These are phyloP conservation scores for Luidia sarsii DNA, from an alignment of 53 echinoderm and acorn worm genomes.

Conservation along the genomic window DNA sequence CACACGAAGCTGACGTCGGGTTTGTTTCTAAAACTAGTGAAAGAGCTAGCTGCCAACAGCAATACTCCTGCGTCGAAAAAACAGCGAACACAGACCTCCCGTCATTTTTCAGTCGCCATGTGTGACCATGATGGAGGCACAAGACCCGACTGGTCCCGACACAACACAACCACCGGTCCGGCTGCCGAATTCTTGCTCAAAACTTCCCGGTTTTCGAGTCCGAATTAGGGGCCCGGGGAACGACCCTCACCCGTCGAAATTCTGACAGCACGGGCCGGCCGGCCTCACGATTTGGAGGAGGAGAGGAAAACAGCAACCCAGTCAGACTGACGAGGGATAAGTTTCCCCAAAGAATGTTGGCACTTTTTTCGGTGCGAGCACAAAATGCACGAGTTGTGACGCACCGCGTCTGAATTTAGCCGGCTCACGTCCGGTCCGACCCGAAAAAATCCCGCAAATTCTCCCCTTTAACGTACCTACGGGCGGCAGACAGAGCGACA, in stretches of 20 bases:
- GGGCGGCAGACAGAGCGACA: not conserved
- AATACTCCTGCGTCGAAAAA: too few species aligned
- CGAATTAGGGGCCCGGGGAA: not conserved
- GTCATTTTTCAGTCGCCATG: too few species aligned
- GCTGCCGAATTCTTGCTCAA: conserved; percentile 22
- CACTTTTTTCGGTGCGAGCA: conserved; percentile 27
- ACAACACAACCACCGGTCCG: conserved; percentile 14
- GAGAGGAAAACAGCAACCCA: too few species aligned
- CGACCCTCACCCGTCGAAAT: not conserved
- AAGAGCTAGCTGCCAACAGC: too few species aligned
- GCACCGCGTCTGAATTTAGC: conserved; percentile 44
- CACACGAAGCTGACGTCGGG: too few species aligned
- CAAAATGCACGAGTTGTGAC: conserved; percentile 48
- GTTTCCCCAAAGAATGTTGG: conserved; percentile 15
- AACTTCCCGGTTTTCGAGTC: conserved; percentile 8
- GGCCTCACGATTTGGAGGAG: too few species aligned
- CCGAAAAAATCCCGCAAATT: conserved; percentile 40
- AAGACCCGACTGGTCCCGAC: too few species aligned
- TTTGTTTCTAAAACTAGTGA: too few species aligned
- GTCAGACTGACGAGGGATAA: too few species aligned
- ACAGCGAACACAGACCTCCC: too few species aligned
- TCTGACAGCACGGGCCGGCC: too few species aligned
- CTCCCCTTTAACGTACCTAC: conserved; percentile 20
- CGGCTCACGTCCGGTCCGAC: conserved; percentile 35
- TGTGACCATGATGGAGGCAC: too few species aligned